These are phyloP conservation scores for Mellivora capensis DNA, from an alignment of 2,113 vertebrate genomes.

Conservation along the genomic window DNA sequence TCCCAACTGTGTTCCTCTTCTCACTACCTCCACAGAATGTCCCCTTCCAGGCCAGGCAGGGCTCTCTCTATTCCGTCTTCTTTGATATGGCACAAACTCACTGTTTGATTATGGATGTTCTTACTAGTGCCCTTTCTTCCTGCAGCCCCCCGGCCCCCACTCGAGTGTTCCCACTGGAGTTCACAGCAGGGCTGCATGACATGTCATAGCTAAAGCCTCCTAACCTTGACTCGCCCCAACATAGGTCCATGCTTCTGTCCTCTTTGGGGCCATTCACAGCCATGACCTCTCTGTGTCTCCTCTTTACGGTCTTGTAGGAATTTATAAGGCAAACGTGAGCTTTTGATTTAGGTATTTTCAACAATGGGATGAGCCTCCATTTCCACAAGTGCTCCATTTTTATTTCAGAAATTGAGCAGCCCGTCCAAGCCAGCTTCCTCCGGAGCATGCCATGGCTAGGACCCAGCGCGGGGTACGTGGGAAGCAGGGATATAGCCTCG, in stretches of 20 bases:
- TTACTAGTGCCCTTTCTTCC: neutral
- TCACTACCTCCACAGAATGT: fast-evolving
- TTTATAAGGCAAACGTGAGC: neutral
- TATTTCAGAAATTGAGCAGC: neutral
- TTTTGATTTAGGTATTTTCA: neutral
- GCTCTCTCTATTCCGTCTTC: neutral
- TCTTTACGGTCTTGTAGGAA: neutral
- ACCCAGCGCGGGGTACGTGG: neutral
- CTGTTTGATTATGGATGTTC: fast-evolving
- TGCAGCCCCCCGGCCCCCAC: too few relatives aligned
- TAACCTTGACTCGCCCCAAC: neutral
- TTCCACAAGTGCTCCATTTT: neutral
- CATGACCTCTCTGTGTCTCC: neutral
- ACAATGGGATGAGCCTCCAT: neutral
- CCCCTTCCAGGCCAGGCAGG: neutral
- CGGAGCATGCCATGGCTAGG: fast-evolving
- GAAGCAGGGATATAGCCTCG: neutral
- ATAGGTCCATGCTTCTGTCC: neutral
- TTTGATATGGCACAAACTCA: too few relatives aligned
- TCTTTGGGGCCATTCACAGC: neutral
- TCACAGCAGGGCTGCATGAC: neutral
- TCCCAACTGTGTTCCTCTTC: neutral
- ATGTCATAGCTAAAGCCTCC: neutral
- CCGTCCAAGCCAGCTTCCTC: neutral
- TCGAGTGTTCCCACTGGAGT: neutral